Conservation (phyloP, 2,888 invertebrate genomes). For the Panorpa germanica region DNA sequence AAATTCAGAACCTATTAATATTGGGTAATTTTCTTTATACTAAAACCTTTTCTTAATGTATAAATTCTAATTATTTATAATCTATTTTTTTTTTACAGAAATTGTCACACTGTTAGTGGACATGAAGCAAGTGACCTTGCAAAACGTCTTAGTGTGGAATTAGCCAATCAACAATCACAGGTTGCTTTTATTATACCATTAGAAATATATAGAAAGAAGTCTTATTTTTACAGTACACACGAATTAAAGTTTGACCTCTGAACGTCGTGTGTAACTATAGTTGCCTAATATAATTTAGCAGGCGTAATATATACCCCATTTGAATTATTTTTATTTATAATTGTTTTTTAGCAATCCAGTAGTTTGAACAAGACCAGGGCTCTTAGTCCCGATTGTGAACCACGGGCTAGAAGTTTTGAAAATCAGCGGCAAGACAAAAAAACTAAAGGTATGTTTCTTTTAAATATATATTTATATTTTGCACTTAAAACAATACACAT, state of each 20-base stretch:
- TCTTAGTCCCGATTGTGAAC: constrained; percentile 33
- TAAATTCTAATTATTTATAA: background rate
- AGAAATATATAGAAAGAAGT: too few relatives aligned
- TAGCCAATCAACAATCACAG: constrained; percentile 26
- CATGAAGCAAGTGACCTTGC: constrained; percentile 63
- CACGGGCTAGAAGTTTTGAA: constrained; percentile 46
- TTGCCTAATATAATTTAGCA: too few relatives aligned
- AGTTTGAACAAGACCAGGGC: constrained; percentile 21
- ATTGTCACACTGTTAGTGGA: constrained; percentile 58
- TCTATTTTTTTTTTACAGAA: constrained; percentile 20
- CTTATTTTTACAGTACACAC: constrained; percentile 15
- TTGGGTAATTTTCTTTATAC: too few relatives aligned
- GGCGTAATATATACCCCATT: too few relatives aligned
- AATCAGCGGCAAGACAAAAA: constrained; percentile 31
- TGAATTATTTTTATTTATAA: too few relatives aligned
- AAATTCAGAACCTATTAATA: too few relatives aligned
- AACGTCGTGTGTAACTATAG: too few relatives aligned
- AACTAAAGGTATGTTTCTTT: constrained; percentile 24
- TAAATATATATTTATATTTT: background rate
- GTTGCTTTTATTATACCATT: too few relatives aligned
- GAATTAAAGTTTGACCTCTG: constrained; percentile 11
- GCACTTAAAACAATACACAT: background rate
- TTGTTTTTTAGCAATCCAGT: constrained; percentile 16
- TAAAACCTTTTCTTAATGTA: background rate
- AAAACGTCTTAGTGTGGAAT: constrained; percentile 45